Evolutionary conservation across 1,140 invertebrate species (phyloP), one percentile per base, ranked within the genome.

Genomic region (Melanaphis sacchari): DNA sequence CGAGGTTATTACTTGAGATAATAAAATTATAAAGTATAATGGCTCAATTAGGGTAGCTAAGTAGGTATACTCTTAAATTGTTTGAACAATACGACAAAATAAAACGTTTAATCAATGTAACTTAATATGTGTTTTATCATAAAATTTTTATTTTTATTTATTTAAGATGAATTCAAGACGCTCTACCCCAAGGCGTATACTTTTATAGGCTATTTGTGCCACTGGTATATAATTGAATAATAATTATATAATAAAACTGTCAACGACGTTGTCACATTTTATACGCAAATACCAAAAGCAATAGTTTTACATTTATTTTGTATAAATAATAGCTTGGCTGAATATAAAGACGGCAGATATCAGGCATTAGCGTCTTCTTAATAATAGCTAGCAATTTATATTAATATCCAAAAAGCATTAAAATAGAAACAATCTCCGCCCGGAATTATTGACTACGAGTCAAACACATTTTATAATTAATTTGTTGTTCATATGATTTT

Each of bases 221-320:
- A 36, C 15, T 76, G 0, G 4, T 76, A n/a, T 76, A 76, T 18
- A 76, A 15, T n/a, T n/a, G 59, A 76, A 76, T n/a, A n/a, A 76
- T 76, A 76, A 76, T 76, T 15, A 76, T 76, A n/a, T n/a, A n/a
- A 76, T 76, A 76, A 76, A 76, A 76, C 59, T 76, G 59, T 76
- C 59, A 76, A 76, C 59, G 31, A 76, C 59, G 59, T 5, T 9
- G 59, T 59, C 54, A 18, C 31, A 66, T n/a, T n/a, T n/a, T 66
- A 66, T 66, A n/a, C 11, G 59, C 31, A 76, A 76, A 76, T 76
- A n/a, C n/a, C 18, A 18, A n/a, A 15, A n/a, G 31, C 59, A n/a
- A 76, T 76, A 76, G 36, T 76, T 76, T 76, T 76, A n/a, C 59
- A 76, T 76, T 76, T n/a, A n/a, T 76, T 76, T 76, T n/a, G 59